Evolutionary conservation across 2,797 vertebrate species (phyloP), one percentile per base, ranked within the genome.

Genomic region (Nasua narica): DNA sequence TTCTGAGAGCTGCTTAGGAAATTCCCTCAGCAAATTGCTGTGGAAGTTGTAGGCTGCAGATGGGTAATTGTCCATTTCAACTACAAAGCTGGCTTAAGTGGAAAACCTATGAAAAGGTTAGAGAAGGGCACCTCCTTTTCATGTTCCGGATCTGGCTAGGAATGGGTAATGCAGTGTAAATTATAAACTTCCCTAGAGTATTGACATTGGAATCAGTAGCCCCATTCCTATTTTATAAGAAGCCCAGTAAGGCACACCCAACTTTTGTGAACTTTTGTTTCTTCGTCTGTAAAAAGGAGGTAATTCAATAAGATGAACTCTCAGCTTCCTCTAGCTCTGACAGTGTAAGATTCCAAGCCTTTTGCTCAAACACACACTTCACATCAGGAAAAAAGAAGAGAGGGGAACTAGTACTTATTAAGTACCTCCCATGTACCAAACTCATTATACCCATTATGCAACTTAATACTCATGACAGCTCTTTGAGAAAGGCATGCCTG

Each of bases 101-200:
- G 83, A 87, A 96, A 90, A 60, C 87, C 58, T 90, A 89, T 52
- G 54, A 60, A 79, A 97, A 60, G 13, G 74, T 0, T 87, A 52
- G 56, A 76, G 62, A 77, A 87, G 25, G 87, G 4, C 46, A 91
- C 7, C 40, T 93, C 14, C 5, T 96, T 70, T 58, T 14, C n/a
- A 50, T 52, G 29, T 86, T 77, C 18, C 13, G 69, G 8, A 76
- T 79, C 58, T 74, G 13, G 25, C 79, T 69, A 79, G 19, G 18
- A 97, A 58, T 62, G 11, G 19, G n/a, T 69, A 91, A 70, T 78
- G 5, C 2, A 89, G 48, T 76, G 4, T 70, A 29, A 94, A 95
- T 65, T 94, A n/a, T 60, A 87, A 12, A 83, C 21, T 78, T 89
- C 13, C 5, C 69, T 8, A 46, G n/a, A 91, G 67, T 37, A 86